Base-by-base conservation (phyloP, 35 echinoderm and acorn worm genomes). In the Heliocidaris erythrogramma region DNA sequence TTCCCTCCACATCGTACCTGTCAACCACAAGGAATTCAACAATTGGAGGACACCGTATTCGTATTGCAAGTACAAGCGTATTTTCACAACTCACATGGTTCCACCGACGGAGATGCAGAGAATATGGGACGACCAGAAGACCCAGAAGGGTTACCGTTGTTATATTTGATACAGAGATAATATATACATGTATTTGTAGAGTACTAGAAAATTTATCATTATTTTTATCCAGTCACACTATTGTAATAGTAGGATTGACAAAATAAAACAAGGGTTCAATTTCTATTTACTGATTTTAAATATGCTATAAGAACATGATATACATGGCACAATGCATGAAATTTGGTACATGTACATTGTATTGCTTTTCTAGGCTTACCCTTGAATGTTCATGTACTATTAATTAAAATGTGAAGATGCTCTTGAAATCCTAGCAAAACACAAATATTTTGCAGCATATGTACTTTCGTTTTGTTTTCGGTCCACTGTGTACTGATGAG, bases 21-120 rank as follows among this genome's bases (percentile, higher is more conserved):
- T 96, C 30, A 97, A 97, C 10, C 93, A 99, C 78, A 60, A 86
- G 49, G 97, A 96, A 49, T 99, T 99, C 92, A 94, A 99, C 89
- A 99, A 99, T 85, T 99, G 98, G 98, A 94, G 96, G 60, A 99
- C 97, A 49, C 32, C 90, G 7, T 99, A 99, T 71, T 96, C 96
- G n/a, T 97, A 96, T 47, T 99, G 98, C 65, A 96, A 95, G 27
- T 99, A 88, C 84, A 96, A 95, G 50, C 86, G 95, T 50, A 97
- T 99, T 24, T 95, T 99, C 8, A 97, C 98, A 30, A 96, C 98
- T 61, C 98, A 99, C 86, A 99, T 99, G 98, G 98, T 99, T 8
- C 94, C 94, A 48, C 96, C 97, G 2, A 96, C 95, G 6, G 96
- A 99, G 94, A 99, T 99, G 98, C 31, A 94, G 27, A 50, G 98